phyloP scores from a whole-genome alignment of 2,888 invertebrate genomes.

The Exocentrus adspersus region DNA sequence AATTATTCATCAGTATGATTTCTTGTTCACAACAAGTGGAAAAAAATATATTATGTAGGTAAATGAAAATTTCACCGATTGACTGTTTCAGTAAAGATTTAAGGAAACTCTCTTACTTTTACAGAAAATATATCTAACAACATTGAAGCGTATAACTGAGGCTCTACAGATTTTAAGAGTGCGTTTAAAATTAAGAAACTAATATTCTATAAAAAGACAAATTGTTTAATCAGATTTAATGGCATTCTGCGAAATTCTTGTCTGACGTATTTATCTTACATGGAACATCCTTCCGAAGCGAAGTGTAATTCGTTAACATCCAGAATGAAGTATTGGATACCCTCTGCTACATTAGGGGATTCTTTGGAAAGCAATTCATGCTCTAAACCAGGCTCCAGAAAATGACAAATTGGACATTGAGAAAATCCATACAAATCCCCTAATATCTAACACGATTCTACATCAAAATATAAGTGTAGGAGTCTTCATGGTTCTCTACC shows the following conservation, averaged over 20 bases:
- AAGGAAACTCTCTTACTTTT: too few relatives aligned
- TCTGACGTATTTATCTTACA: not conserved
- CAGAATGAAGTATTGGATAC: not conserved
- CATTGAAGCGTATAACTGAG: too few relatives aligned
- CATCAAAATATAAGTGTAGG: slow-evolving; percentile 7
- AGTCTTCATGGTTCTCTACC: slow-evolving; percentile 14
- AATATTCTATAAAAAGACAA: not conserved
- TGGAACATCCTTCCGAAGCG: not conserved
- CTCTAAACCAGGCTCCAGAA: slow-evolving; percentile 11
- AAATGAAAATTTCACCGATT: too few relatives aligned
- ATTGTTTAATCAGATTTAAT: not conserved
- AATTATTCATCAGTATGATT: too few relatives aligned
- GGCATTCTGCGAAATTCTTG: not conserved
- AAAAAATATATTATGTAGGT: too few relatives aligned
- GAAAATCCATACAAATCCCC: slow-evolving; percentile 24
- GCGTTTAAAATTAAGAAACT: not conserved
- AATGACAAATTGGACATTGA: slow-evolving; percentile 13
- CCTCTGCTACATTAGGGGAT: slow-evolving; percentile 4
- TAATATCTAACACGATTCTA: slow-evolving; percentile 17
- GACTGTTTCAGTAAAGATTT: too few relatives aligned
- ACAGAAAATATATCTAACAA: too few relatives aligned
- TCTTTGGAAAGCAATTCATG: slow-evolving; percentile 11
- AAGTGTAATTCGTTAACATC: slow-evolving; percentile 4
- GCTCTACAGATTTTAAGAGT: not conserved
- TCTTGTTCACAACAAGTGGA: too few relatives aligned